Base-by-base conservation (phyloP, 2,888 invertebrate species). In the Drosophila kanekoi region DNA sequence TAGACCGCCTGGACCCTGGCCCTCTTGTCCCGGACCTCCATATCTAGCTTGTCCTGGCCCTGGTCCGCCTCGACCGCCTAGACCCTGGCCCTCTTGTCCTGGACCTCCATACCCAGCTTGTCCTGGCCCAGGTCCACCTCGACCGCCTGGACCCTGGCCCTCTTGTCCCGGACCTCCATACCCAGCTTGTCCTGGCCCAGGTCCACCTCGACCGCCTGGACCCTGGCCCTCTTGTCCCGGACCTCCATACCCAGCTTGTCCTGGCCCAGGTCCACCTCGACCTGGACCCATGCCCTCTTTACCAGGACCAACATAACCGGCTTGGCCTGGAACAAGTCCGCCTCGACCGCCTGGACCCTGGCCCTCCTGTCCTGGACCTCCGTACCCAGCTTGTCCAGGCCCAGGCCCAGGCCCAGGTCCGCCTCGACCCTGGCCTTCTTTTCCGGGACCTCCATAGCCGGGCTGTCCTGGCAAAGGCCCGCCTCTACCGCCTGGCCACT, bases 51-150 rank as follows among this genome's bases (percentile, higher is more conserved):
- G 23, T 1, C 23, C 23, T 23, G 23, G 23, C 1, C 23, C 0
- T 2, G 23, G 23, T 23, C 23, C 23, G 8, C 23, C 23, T 23
- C 23, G 23, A 23, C 60, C 44, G 18, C 56, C 60, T 38, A 35
- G 56, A 0, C 51, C 63, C 20, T 20, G 23, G 11, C 51, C 48
- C 2, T 28, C 45, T 13, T 20, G 45, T 8, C 44, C 51, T 6
- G 38, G 28, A 13, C 33, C 40, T 40, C 45, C 44, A 23, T 37
- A 33, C 11, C 52, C 57, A 6, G 10, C 16, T 14, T 51, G 49
- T 0, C 33, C 63, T 0, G 20, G 40, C 4, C 51, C 51, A 11
- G 13, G 35, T 13, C 35, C 35, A 0, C 13, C 13, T 23, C 23
- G 11, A 14, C 8, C n/a, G n/a, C 16, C 40, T 11, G 49, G 20